Percentiles rank a stretch among this genome's conserved stretches.
Evolutionary conservation across 1,140 invertebrate species (phyloP).

Genomic region (Drosophila pectinifera): DNA sequence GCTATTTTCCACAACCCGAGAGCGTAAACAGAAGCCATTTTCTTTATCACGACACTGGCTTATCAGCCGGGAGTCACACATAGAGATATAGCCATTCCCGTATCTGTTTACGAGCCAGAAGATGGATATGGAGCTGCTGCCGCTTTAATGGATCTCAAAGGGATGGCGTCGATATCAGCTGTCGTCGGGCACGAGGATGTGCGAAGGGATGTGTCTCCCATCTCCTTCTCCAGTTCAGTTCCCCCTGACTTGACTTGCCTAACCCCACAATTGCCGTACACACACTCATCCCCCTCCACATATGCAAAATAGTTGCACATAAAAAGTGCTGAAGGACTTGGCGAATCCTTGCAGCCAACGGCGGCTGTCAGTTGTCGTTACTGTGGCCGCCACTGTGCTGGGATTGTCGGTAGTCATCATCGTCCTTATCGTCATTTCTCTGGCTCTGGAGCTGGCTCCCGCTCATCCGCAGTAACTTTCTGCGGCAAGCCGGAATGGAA

Average conservation of each 20-base stretch:
- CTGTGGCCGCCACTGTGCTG: constrained; percentile 23
- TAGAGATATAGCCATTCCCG: constrained; percentile 38
- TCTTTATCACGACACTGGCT: constrained; percentile 58
- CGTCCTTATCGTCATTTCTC: constrained; percentile 28
- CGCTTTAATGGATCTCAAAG: constrained; percentile 56
- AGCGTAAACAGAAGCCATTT: constrained; percentile 45
- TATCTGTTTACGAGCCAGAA: constrained; percentile 73
- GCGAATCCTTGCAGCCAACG: constrained; percentile 29
- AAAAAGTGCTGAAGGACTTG: constrained; percentile 65
- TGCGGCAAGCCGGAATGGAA: constrained; percentile 65
- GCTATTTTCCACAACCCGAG: constrained; percentile 25
- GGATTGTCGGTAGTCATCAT: constrained; percentile 44
- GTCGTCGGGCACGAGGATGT: constrained; percentile 39
- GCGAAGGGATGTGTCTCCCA: constrained; percentile 5
- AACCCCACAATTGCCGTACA: neutral
- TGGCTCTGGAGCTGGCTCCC: constrained; percentile 10
- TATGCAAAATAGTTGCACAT: constrained; percentile 79
- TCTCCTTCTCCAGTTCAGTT: neutral
- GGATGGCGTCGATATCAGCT: constrained; percentile 48
- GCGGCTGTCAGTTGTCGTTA: constrained; percentile 51
- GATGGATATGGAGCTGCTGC: constrained; percentile 54
- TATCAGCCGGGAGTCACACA: constrained; percentile 54
- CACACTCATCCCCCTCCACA: constrained; percentile 5
- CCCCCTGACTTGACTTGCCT: constrained; percentile 1
- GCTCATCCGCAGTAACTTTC: constrained; percentile 29